A percentile compares a stretch with the other conserved stretches of the same genome.
These are phyloP conservation scores for Phyllostomus discolor DNA, from an alignment of 2,113 vertebrate species.

Conservation along the genomic window DNA sequence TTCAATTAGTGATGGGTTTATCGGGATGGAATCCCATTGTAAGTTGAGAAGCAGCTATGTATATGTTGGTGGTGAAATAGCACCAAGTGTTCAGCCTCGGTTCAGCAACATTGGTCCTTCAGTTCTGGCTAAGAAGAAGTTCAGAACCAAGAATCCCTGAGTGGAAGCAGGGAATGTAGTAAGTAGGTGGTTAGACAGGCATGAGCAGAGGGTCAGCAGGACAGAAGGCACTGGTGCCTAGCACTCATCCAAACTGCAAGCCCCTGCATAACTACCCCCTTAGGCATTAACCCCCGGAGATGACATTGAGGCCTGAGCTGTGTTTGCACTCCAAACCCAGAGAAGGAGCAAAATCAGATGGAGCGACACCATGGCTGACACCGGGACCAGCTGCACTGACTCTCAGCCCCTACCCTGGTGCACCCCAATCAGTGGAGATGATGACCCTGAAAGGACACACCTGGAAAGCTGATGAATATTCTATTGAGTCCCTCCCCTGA, in stretches of 20 bases:
- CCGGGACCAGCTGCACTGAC: background rate
- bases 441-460: too few relatives aligned
- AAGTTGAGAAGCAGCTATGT: background rate
- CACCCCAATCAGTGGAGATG: background rate
- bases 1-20: background rate
- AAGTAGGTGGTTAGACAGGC: background rate
- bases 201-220: background rate
- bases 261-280: too few relatives aligned
- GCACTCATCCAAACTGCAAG: too few relatives aligned
- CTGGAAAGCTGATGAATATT: too few relatives aligned
- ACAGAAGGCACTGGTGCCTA: too few relatives aligned
- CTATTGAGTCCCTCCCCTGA: too few relatives aligned
- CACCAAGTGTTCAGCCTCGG: background rate
- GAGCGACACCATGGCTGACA: background rate
- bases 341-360: background rate
- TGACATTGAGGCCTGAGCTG: background rate
- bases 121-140: background rate
- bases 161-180: background rate
- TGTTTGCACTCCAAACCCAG: background rate
- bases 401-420: background rate
- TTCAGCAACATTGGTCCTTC: background rate
- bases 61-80: background rate
- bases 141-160: background rate
- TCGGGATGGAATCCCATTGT: background rate
- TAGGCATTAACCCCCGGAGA: background rate